These are phyloP conservation scores for Tragopan temminckii DNA, from an alignment of 2,797 vertebrate species.

Conservation along the genomic window DNA sequence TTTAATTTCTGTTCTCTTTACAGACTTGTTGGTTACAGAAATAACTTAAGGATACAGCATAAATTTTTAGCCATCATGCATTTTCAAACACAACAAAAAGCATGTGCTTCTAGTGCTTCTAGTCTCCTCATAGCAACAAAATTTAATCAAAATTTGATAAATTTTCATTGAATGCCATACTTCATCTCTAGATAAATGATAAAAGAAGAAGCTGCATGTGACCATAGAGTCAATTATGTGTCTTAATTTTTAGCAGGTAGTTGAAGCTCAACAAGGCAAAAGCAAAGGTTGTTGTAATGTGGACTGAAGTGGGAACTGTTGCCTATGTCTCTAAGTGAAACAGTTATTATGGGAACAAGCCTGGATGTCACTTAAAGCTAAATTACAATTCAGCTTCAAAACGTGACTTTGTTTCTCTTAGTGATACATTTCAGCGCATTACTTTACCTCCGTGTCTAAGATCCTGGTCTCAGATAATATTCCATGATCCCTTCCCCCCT, in stretches of 20 bases:
- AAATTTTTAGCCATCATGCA: neutral
- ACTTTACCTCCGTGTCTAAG: neutral
- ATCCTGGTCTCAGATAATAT: accelerated
- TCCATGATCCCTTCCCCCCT: neutral
- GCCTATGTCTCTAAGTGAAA: neutral
- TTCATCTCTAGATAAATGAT: neutral
- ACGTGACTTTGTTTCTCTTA: neutral
- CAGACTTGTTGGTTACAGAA: neutral
- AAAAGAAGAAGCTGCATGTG: neutral
- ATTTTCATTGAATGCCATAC: neutral
- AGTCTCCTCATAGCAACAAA: neutral
- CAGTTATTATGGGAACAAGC: neutral
- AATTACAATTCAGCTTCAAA: neutral
- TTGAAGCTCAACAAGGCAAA: neutral
- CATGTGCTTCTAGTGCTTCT: neutral
- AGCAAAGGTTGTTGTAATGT: neutral
- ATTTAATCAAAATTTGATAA: neutral
- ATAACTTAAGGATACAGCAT: neutral
- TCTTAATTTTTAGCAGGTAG: neutral
- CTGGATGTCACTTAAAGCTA: neutral
- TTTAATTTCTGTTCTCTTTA: neutral
- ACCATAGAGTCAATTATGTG: neutral
- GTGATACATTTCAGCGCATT: neutral
- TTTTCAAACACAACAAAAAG: neutral
- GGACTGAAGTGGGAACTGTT: neutral